Evolutionary conservation across 2,797 vertebrate genomes (phyloP).

Genomic region (Leptodactylus fallax): DNA sequence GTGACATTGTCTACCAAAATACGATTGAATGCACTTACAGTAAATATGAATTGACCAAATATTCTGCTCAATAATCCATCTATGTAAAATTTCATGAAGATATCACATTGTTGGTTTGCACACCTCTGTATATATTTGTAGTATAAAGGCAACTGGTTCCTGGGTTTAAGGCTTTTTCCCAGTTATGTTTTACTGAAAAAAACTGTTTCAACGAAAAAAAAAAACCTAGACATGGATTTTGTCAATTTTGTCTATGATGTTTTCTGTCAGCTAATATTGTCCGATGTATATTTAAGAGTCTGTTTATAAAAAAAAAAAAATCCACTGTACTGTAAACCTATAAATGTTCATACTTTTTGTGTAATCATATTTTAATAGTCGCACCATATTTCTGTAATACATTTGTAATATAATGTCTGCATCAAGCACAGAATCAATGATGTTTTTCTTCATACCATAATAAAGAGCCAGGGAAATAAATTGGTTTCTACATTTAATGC

Average conservation of each 20-base stretch:
- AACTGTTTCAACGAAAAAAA: slow-evolving; percentile 71
- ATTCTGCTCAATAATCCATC: neutral
- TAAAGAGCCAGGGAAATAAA: slow-evolving; percentile 81
- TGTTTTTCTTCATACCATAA: slow-evolving; percentile 81
- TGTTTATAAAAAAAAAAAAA: slow-evolving; percentile 74
- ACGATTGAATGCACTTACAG: neutral
- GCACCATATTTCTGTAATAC: slow-evolving; percentile 74
- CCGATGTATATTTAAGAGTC: slow-evolving; percentile 82
- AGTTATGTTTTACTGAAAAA: slow-evolving; percentile 73
- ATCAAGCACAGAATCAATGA: slow-evolving; percentile 76
- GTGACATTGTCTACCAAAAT: neutral
- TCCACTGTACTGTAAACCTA: slow-evolving; percentile 79
- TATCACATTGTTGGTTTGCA: slow-evolving; percentile 65
- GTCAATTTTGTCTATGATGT: slow-evolving; percentile 74
- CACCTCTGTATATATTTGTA: slow-evolving; percentile 73
- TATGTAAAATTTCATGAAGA: slow-evolving; percentile 20
- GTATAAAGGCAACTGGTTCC: slow-evolving; percentile 74
- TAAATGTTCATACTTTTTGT: slow-evolving; percentile 78
- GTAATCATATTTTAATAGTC: slow-evolving; percentile 82
- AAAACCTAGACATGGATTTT: slow-evolving; percentile 78
- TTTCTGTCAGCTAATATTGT: slow-evolving; percentile 76
- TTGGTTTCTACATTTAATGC: slow-evolving; percentile 35
- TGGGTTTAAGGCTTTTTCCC: slow-evolving; percentile 74
- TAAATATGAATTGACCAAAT: slow-evolving; percentile 3
- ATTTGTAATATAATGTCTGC: slow-evolving; percentile 81